Evolutionary conservation across 1,140 invertebrate genomes (phyloP), one percentile per base, ranked within the genome.

Genomic region (Triops cancriformis): DNA sequence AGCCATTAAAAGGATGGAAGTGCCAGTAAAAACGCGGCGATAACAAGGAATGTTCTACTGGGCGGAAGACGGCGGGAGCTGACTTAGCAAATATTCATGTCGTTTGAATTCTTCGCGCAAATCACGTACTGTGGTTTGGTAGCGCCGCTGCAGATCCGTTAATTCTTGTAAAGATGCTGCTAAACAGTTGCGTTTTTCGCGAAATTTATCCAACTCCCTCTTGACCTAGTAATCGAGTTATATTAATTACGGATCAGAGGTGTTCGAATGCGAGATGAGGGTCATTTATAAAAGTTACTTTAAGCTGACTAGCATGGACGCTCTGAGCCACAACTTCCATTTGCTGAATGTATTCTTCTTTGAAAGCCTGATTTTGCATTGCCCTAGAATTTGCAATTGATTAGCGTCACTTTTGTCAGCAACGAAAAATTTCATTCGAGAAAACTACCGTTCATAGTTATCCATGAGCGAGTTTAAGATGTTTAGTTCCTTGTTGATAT

Each of bases 401-500:
- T 76, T 26, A 79, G 27, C 12, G 14, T 73, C n/a, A 73, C 28
- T n/a, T n/a, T n/a, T n/a, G n/a, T n/a, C n/a, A n/a, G n/a, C n/a
- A 64, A 23, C 73, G 76, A 28, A 78, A 45, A 74, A 75, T 64
- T 41, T 82, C 64, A 76, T 77, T 77, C n/a, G 72, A 75, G 79
- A 79, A 90, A 90, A 26, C 89, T 88, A 96, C 94, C 93, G 89
- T 80, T 91, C 90, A 86, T 96, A 97, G 84, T 92, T 96, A 82
- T 98, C 95, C 80, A 95, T 89, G 80, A 98, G 96, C 0, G 96
- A 98, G 87, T 98, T 97, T 7, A 98, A 85, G 64, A 99, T 85
- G 26, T 91, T 90, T 64, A 98, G 87, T 86, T 98, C 96, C 84
- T 96, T 98, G 73, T 91, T 91, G 79, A 98, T 88, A 85, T 98